Evolutionary conservation across 2,797 vertebrate species (phyloP).

Genomic region (Pitangus sulphuratus): DNA sequence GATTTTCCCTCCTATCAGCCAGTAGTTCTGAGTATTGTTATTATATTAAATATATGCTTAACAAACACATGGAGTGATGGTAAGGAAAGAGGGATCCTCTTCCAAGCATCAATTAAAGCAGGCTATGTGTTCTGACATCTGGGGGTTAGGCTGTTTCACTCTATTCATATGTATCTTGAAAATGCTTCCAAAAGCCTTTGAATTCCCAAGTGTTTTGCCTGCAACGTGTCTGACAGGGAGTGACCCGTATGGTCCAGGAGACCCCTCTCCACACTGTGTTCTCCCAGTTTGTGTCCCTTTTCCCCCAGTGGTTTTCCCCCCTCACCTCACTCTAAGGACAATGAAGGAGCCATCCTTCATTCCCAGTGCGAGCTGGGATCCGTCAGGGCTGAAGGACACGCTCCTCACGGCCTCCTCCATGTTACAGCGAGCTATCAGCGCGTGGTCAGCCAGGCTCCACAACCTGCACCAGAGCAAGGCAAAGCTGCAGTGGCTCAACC

Average conservation of each 20-base stretch:
- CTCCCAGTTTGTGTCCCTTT: background rate
- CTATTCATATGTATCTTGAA: background rate
- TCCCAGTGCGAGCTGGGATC: constrained; percentile 91
- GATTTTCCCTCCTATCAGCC: background rate
- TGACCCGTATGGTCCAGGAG: background rate
- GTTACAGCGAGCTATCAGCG: constrained; percentile 93
- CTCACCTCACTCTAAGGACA: constrained; percentile 95
- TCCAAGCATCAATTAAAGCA: background rate
- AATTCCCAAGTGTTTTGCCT: background rate
- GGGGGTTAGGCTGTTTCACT: background rate
- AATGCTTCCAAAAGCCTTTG: background rate
- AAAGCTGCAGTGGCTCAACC: background rate
- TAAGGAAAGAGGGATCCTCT: background rate
- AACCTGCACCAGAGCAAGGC: constrained; percentile 75
- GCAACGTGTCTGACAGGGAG: background rate
- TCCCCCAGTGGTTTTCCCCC: background rate
- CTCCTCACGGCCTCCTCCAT: constrained; percentile 95
- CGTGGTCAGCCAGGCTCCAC: constrained; percentile 92
- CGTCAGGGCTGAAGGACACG: constrained; percentile 91
- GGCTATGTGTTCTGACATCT: background rate
- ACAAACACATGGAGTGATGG: background rate
- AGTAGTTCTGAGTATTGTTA: background rate
- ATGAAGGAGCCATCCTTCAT: constrained; percentile 99
- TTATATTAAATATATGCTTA: background rate
- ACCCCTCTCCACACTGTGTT: background rate